Base-by-base conservation (phyloP, 2,888 invertebrate genomes). In the Leptinotarsa peninsularis region DNA sequence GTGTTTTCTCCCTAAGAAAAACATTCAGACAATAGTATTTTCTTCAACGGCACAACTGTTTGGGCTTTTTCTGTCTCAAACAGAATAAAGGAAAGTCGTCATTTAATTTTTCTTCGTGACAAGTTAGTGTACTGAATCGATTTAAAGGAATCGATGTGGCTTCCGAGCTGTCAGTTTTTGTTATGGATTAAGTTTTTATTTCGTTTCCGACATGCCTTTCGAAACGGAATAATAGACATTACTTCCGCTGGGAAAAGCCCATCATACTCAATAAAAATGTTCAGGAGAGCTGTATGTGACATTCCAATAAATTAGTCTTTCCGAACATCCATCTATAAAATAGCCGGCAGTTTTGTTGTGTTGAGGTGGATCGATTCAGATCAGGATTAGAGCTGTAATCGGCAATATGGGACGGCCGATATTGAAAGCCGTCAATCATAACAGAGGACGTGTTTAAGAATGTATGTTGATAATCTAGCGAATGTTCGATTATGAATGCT, bases 231-330 rank as follows among this genome's bases (percentile, higher is more conserved):
- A 63, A 63, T n/a, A 63, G 33, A 63, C 63, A 33, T 63, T 43
- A 63, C 63, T 63, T 63, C 43, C 63, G 33, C 43, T 63, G 33
- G 63, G 33, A 63, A 63, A 43, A 63, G 63, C 63, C 63, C 63
- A 63, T 63, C 63, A 63, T 63, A 63, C 63, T 33, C 63, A 63
- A 63, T 63, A 63, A 63, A 63, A 63, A 63, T 43, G 63, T 63
- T 33, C 33, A 7, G 63, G 33, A 63, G 63, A 63, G 63, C 63
- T 63, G 63, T 63, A 33, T 33, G 18, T 63, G 63, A 63, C 63
- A 63, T 63, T 63, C 63, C 63, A n/a, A 63, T 63, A 63, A 63
- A 63, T 63, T 63, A 63, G 63, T 63, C 27, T 63, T 27, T 63
- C 43, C 33, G 13, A 63, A 63, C 43, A 63, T 63, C 43, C 63